A percentile compares a stretch with the other conserved stretches of the same genome.
Evolutionary conservation across 2,113 vertebrate genomes (phyloP).

Genomic region (Cricetomys ansorgei): DNA sequence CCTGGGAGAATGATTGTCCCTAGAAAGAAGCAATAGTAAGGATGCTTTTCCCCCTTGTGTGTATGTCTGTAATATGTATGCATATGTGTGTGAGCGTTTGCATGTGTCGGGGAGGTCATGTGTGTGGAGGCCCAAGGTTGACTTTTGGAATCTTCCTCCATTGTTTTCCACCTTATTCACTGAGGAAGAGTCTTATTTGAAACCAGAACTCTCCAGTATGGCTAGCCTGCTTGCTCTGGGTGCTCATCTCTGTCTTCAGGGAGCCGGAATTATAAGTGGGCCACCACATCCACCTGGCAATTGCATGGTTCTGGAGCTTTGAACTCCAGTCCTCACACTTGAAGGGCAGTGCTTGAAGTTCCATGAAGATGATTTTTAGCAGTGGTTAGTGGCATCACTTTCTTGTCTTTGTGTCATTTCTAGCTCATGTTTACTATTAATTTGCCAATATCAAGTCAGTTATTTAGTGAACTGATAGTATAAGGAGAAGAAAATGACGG

Average conservation of each 20-base stretch:
- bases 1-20: not conserved
- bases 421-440: not conserved
- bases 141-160: too few relatives aligned
- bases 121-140: not conserved
- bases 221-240: not conserved
- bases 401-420: not conserved
- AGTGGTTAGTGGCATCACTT: not conserved
- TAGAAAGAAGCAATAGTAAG: not conserved
- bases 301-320: not conserved
- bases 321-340: not conserved
- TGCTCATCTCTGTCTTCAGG: too few relatives aligned
- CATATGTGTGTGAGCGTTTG: not conserved
- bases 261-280: not conserved
- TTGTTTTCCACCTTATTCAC: not conserved
- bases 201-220: not conserved
- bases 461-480: not conserved
- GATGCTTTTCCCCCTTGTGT: not conserved
- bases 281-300: not conserved
- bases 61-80: not conserved
- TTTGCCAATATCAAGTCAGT: not conserved
- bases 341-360: not conserved
- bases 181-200: not conserved
- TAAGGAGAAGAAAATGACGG: not conserved
- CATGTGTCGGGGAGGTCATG: not conserved
- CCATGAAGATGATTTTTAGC: not conserved